A percentile compares a stretch with the other conserved stretches of the same genome.
Evolutionary conservation across 2,888 invertebrate genomes (phyloP).

Genomic region (Cantharis rufa): DNA sequence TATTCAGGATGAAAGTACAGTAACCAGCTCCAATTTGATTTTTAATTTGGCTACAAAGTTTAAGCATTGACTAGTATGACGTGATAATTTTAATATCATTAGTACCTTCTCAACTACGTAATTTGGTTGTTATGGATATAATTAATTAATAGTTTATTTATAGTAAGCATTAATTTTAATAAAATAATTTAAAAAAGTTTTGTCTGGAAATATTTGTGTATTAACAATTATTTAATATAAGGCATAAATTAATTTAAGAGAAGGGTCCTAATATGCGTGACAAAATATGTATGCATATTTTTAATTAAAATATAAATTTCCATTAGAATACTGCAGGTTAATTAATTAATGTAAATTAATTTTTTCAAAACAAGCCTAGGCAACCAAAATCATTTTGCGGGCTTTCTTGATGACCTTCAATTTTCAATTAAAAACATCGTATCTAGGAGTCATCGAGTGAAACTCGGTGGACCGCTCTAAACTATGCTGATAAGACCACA

Average conservation of each 20-base stretch:
- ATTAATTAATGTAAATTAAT: background rate
- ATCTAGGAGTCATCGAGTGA: too few relatives aligned
- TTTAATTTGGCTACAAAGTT: background rate
- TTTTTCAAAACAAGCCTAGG: too few relatives aligned
- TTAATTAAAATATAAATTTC: background rate
- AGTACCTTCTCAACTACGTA: background rate
- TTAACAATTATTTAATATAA: background rate
- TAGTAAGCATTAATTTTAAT: background rate
- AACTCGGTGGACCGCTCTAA: too few relatives aligned
- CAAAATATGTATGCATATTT: background rate
- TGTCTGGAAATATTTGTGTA: background rate
- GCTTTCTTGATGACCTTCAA: too few relatives aligned
- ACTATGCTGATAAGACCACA: too few relatives aligned
- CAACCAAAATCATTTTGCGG: too few relatives aligned
- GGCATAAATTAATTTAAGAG: background rate
- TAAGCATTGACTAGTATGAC: background rate
- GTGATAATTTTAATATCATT: background rate
- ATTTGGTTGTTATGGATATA: background rate
- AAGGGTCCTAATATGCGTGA: background rate
- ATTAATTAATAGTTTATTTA: too few relatives aligned
- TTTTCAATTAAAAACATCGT: too few relatives aligned
- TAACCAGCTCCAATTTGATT: background rate
- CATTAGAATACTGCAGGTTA: background rate
- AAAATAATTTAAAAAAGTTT: background rate
- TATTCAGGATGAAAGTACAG: too few relatives aligned